Evolutionary conservation across 2,797 vertebrate species (phyloP), one percentile per base, ranked within the genome.

Genomic region (Enteromius afrohamiltoni): DNA sequence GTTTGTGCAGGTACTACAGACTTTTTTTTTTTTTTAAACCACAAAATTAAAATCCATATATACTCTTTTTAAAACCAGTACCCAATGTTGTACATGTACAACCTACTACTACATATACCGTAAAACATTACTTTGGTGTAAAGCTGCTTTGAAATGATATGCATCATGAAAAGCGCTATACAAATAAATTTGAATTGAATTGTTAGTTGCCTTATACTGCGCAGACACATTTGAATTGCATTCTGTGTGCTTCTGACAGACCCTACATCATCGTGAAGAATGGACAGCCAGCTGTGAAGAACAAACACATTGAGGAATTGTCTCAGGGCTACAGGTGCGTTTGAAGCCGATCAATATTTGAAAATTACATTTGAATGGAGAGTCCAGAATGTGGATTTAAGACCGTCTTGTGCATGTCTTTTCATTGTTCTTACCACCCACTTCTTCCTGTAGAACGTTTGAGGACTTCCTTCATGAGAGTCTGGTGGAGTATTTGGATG

Each of bases 231-330:
- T 68, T 75, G 34, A 21, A 78, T 77, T 83, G 21, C 9, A 1
- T 75, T 40, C 75, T 74, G 23, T 73, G 70, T 84, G 55, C 29
- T 77, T 14, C 4, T 89, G 83, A 58, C 90, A 99, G 98, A 84
- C 98, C 98, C 0, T 99, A 99, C 88, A 99, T 99, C 89, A 98
- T 99, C 34, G 98, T 99, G 87, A 99, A 98, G 94, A 98, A 95
- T 62, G 95, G 96, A 53, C 96, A 96, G 70, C 96, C 97, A n/a
- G 95, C 96, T 31, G 98, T 99, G 89, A 98, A 96, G 68, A 97
- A 96, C 90, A 98, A 96, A 87, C 97, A 99, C 89, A 98, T 99
- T 70, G 97, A 99, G 89, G 98, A 99, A 88, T 93, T 99, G 86
- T 96, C 97, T 79, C 98, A 99, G 88, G 98, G 98, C 37, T 99